Conservation (phyloP, 2,888 invertebrate genomes). For the Scaptomyza reducta region DNA sequence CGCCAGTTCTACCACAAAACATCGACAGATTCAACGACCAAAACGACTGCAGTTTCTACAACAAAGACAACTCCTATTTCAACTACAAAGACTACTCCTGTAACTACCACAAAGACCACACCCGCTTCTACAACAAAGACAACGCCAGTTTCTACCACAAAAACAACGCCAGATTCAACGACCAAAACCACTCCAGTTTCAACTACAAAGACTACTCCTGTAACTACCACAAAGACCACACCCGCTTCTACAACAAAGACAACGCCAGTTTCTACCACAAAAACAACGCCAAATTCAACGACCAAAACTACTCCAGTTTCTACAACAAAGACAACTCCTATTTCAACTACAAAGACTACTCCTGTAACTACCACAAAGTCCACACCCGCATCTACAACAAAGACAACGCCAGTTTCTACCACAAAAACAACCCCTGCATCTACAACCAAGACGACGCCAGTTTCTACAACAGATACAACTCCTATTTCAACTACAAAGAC, state of each 20-base stretch:
- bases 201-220: neutral
- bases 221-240: neutral
- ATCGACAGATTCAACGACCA: no score
- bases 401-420: neutral
- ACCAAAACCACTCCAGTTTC: neutral
- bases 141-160: neutral
- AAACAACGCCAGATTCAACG: neutral
- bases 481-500: neutral
- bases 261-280: neutral
- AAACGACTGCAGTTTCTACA: no score
- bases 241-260: neutral
- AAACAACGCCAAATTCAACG: neutral
- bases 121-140: no score
- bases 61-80: no score
- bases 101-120: no score
- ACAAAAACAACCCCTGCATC: neutral
- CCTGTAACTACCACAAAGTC: neutral
- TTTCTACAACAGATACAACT: neutral
- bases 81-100: no score
- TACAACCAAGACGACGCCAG: neutral
- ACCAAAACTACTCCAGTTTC: neutral
- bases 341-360: neutral
- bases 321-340: neutral
- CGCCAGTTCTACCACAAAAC: no score
- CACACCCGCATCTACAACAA: neutral